Percentiles rank a stretch among this genome's conserved stretches.
Conservation (phyloP, 2,888 invertebrate genomes). For the Alloscopus bannaensis region DNA sequence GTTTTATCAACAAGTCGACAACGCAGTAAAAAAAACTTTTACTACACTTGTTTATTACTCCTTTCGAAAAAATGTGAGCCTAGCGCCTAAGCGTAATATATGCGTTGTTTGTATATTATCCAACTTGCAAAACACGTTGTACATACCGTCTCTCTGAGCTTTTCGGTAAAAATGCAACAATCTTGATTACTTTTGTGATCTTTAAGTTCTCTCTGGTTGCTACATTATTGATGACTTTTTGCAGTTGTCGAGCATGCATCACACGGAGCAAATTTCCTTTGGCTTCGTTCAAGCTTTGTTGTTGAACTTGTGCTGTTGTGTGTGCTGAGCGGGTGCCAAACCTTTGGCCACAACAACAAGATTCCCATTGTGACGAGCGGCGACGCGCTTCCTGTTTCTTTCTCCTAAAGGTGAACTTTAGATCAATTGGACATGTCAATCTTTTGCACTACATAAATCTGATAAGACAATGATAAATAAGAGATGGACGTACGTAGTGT, state of each 20-base stretch:
- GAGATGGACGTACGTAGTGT: not conserved
- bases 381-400: conserved; percentile 26
- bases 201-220: no score
- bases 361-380: conserved; percentile 2
- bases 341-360: not conserved
- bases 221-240: conserved; percentile 1
- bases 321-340: no score
- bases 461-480: conserved; percentile 16
- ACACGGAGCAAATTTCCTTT: no score
- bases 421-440: no score
- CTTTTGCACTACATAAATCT: conserved; percentile 22
- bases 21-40: conserved; percentile 18
- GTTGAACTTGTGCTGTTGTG: conserved; percentile 40
- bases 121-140: no score
- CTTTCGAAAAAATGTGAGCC: conserved; percentile 7
- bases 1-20: conserved; percentile 10
- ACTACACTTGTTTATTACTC: conserved; percentile 18
- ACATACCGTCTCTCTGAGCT: no score
- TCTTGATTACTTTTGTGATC: no score
- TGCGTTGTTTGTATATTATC: no score
- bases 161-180: no score
- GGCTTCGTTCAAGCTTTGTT: conserved; percentile 17
- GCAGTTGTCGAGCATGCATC: conserved; percentile 3
- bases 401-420: no score
- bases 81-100: no score